Evolutionary conservation across 35 echinoderm and acorn worm species (phyloP).

Genomic region (Strongylocentrotus purpuratus): DNA sequence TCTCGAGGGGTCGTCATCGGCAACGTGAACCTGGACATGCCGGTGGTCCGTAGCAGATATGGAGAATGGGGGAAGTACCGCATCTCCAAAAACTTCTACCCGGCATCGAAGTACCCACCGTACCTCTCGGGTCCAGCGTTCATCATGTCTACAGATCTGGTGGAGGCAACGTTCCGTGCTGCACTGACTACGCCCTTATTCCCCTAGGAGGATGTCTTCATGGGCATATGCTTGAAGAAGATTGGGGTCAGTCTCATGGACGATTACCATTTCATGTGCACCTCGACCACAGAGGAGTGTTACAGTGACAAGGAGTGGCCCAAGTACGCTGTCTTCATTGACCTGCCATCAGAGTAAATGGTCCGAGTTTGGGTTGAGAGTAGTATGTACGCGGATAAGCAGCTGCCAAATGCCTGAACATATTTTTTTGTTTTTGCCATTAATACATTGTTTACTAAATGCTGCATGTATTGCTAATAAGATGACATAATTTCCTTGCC

Average conservation of each 20-base stretch:
- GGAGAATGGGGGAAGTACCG: constrained; percentile 28
- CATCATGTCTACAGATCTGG: constrained; percentile 59
- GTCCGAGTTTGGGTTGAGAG: constrained; percentile 27
- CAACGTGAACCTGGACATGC: background rate
- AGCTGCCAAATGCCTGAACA: background rate
- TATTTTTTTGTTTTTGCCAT: background rate
- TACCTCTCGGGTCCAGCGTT: constrained; percentile 56
- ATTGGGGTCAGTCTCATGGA: constrained; percentile 4
- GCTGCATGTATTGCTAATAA: no score
- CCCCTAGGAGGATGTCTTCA: constrained; percentile 61
- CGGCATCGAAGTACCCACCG: constrained; percentile 42
- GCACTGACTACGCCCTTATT: constrained; percentile 28
- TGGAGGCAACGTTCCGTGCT: background rate
- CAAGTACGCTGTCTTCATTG: background rate
- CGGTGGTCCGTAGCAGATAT: background rate
- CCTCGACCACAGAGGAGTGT: background rate
- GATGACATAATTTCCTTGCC: no score
- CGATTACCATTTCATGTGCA: background rate
- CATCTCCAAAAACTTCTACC: constrained; percentile 45
- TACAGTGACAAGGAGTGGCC: background rate
- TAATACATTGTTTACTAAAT: no score
- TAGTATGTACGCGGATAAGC: background rate
- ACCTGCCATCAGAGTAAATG: background rate
- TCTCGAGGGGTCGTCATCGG: constrained; percentile 10
- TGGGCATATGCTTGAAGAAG: constrained; percentile 33